A percentile compares a stretch with the other conserved stretches of the same genome.
Evolutionary conservation across 2,797 vertebrate genomes (phyloP).

Genomic region (Anniella stebbinsi): DNA sequence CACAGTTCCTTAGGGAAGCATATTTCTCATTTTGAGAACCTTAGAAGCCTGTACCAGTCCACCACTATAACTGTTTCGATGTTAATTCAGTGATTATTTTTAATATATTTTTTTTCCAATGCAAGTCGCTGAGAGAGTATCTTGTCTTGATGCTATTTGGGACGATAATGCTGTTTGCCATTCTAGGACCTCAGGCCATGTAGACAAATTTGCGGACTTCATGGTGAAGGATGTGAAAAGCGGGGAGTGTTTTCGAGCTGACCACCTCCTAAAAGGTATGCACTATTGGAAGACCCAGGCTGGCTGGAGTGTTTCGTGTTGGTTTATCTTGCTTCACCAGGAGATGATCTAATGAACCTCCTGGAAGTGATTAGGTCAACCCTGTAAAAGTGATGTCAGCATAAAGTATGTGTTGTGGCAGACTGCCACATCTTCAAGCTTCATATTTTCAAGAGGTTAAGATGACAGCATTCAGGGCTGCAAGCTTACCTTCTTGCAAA

Average conservation of each 20-base stretch:
- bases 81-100: neutral
- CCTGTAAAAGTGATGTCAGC: neutral
- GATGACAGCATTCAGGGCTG: neutral
- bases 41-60: fast-evolving
- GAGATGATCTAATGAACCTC: neutral
- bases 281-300: neutral
- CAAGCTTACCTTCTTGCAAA: neutral
- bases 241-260: constrained; percentile 97
- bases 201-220: constrained; percentile 99
- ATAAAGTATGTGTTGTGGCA: neutral
- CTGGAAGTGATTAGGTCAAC: neutral
- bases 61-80: neutral
- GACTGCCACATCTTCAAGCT: neutral
- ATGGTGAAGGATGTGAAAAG: constrained; percentile 99
- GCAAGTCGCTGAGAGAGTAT: neutral
- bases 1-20: neutral
- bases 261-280: constrained; percentile 97
- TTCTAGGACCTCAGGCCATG: constrained; percentile 94
- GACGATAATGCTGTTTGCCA: constrained; percentile 21
- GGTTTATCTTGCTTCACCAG: fast-evolving
- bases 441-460: no score
- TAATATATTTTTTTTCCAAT: neutral
- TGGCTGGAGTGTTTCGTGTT: neutral
- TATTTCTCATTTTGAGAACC: neutral
- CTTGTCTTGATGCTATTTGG: neutral